phyloP scores from a whole-genome alignment of 2,797 vertebrate species.

The Syngnathus acus region DNA sequence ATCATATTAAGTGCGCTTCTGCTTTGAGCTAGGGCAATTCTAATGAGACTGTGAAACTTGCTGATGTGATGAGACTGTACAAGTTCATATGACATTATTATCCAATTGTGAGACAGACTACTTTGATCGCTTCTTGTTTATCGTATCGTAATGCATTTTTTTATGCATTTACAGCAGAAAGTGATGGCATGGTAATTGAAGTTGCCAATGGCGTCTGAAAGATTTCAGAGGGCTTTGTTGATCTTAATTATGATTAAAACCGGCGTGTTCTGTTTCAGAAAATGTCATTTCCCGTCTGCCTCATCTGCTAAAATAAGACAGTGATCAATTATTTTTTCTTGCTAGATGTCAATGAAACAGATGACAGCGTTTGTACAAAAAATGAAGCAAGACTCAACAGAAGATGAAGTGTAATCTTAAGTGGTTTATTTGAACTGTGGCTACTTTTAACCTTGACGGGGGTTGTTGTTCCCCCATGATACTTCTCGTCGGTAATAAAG shows the following conservation, averaged over 20 bases:
- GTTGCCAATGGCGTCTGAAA: background rate
- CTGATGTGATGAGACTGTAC: background rate
- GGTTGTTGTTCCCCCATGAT: background rate
- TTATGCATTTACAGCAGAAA: background rate
- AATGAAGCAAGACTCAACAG: background rate
- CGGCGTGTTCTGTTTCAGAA: background rate
- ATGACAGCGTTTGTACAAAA: too few relatives aligned
- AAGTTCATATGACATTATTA: background rate
- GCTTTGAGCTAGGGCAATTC: background rate
- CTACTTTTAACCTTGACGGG: background rate
- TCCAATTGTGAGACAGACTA: background rate
- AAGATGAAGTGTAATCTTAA: background rate
- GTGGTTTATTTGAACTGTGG: background rate
- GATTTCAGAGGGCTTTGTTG: background rate
- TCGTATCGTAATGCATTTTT: background rate
- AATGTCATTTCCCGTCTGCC: background rate
- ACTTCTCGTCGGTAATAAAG: background rate
- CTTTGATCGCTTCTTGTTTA: background rate
- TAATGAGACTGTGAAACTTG: background rate
- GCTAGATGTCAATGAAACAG: too few relatives aligned
- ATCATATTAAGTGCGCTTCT: background rate
- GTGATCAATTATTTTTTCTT: background rate
- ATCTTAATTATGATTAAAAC: background rate
- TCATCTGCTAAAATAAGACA: background rate
- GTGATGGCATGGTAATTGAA: background rate